Evolutionary conservation across 1,140 invertebrate species (phyloP).

Genomic region (Hyles euphorbiae): DNA sequence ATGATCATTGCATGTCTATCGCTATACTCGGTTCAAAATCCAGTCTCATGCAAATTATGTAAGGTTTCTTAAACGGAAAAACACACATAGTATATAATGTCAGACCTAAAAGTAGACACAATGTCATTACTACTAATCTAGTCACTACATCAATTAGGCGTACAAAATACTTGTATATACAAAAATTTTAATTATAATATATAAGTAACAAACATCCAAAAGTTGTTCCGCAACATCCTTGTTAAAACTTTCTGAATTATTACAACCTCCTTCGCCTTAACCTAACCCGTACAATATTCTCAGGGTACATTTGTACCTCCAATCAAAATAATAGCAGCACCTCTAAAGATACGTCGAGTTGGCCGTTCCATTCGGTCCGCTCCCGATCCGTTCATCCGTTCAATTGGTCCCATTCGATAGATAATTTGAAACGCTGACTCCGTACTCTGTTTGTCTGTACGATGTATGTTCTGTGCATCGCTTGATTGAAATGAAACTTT

Average conservation of each 20-base stretch:
- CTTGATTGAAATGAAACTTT: constrained; percentile 25
- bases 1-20: too few species aligned
- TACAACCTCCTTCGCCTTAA: constrained; percentile 9
- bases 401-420: constrained; percentile 20
- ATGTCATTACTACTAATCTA: too few species aligned
- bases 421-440: constrained; percentile 31
- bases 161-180: too few species aligned
- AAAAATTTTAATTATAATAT: too few species aligned
- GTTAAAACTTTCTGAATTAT: too few species aligned
- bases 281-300: constrained; percentile 18
- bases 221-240: too few species aligned
- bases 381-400: constrained; percentile 18
- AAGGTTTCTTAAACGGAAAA: too few species aligned
- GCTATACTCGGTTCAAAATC: too few species aligned
- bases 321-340: constrained; percentile 28
- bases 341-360: constrained; percentile 19
- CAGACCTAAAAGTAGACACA: too few species aligned
- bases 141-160: too few species aligned
- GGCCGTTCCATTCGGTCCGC: constrained; percentile 19
- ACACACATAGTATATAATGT: too few species aligned
- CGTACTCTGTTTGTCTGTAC: constrained; percentile 32
- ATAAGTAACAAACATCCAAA: background rate
- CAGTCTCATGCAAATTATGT: too few species aligned
- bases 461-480: constrained; percentile 27
- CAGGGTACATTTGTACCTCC: constrained; percentile 23